Evolutionary conservation across 2,888 invertebrate genomes (phyloP).

Genomic region (Tortrix viridana): DNA sequence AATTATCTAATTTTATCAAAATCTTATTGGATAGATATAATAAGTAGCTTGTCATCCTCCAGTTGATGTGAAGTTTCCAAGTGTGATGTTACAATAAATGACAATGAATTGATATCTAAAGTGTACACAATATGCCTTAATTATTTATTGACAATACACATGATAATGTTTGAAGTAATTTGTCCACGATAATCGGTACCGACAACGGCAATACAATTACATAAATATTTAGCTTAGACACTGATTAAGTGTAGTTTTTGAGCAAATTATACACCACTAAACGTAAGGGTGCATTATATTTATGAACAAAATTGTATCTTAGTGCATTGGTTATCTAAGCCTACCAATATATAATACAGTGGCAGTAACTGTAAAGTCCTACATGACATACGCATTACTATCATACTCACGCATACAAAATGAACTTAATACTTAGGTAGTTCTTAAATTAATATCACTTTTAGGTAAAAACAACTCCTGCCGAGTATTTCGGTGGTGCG

Average conservation of each 20-base stretch:
- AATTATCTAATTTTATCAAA: slow-evolving; percentile 31
- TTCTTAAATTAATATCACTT: slow-evolving; percentile 83
- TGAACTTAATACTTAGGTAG: slow-evolving; percentile 68
- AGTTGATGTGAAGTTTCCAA: slow-evolving; percentile 32
- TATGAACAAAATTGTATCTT: slow-evolving; percentile 44
- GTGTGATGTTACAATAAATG: slow-evolving; percentile 10
- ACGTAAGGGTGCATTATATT: slow-evolving; percentile 47
- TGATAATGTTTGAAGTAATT: no score
- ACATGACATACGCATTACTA: slow-evolving; percentile 49
- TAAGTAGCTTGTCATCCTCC: slow-evolving; percentile 22
- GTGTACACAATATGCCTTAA: slow-evolving; percentile 3
- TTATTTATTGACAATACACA: slow-evolving; percentile 12
- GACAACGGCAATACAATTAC: slow-evolving; percentile 15
- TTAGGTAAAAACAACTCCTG: slow-evolving; percentile 61
- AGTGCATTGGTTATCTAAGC: slow-evolving; percentile 55
- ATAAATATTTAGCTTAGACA: slow-evolving; percentile 22
- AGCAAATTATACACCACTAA: slow-evolving; percentile 59
- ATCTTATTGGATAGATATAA: slow-evolving; percentile 21
- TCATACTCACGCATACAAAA: slow-evolving; percentile 66
- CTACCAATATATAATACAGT: slow-evolving; percentile 59
- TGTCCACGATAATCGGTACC: not conserved
- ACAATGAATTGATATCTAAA: slow-evolving; percentile 26
- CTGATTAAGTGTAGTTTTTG: slow-evolving; percentile 49
- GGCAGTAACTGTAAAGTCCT: slow-evolving; percentile 55
- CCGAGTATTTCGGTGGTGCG: slow-evolving; percentile 18